phyloP scores from a whole-genome alignment of 2,888 invertebrate genomes.

The Cactoblastis cactorum region DNA sequence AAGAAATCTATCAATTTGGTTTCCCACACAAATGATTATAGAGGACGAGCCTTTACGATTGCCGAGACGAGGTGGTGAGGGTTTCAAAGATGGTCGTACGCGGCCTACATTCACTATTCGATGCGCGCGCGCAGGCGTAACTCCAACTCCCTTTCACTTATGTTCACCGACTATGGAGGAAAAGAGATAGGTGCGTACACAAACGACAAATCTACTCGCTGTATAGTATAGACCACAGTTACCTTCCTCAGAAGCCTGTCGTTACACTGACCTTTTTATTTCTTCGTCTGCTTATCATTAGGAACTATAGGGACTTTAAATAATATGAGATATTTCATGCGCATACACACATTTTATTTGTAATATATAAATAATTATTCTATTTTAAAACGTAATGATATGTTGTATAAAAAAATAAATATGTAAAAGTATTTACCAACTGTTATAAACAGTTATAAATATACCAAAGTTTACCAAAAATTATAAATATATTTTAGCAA shows the following conservation, averaged over 20 bases:
- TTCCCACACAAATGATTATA: conserved; percentile 15
- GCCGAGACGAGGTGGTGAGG: conserved; percentile 63
- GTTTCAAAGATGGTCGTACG: conserved; percentile 71
- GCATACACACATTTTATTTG: not conserved
- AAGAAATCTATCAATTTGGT: too few species aligned
- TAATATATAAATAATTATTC: too few species aligned
- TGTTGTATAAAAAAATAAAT: too few species aligned
- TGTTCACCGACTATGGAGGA: conserved; percentile 24
- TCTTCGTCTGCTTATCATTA: conserved; percentile 7
- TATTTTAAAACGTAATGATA: too few species aligned
- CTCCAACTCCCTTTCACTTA: conserved; percentile 53
- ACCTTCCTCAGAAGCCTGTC: conserved; percentile 53
- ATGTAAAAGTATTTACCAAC: too few species aligned
- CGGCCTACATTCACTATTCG: conserved; percentile 76
- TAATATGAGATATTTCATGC: not conserved
- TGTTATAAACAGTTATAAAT: too few species aligned
- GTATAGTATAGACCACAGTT: conserved; percentile 40
- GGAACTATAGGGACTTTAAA: not conserved
- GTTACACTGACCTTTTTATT: conserved; percentile 28
- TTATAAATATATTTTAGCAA: too few species aligned
- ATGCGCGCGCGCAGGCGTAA: conserved; percentile 56
- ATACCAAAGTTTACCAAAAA: too few species aligned
- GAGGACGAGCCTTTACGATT: conserved; percentile 55
- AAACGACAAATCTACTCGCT: conserved; percentile 45
- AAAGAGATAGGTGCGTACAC: conserved; percentile 43